Conservation (phyloP, 30 jellyfish, hydroid and myxozoan genomes). For the Hydra vulgaris region DNA sequence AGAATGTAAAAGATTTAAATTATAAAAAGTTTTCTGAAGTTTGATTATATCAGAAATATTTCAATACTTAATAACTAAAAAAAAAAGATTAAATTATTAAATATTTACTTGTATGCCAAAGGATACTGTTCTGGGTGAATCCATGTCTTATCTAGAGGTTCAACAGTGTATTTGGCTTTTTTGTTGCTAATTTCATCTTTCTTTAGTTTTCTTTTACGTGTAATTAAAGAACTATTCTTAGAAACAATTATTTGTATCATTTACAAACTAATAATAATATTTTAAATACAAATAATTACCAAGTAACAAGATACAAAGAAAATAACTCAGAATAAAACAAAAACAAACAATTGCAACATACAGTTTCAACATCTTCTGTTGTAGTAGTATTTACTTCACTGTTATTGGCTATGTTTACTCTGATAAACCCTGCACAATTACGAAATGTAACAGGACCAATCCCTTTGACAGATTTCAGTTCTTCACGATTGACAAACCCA, state of each 20-base stretch:
- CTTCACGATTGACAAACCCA: slow-evolving; percentile 54
- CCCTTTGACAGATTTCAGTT: slow-evolving; percentile 58
- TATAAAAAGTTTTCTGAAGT: background rate
- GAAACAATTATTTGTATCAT: no score
- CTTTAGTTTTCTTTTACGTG: background rate
- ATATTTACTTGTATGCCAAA: slow-evolving; percentile 38
- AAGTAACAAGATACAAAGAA: no score
- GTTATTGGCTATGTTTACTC: slow-evolving; percentile 7
- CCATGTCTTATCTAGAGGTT: slow-evolving; percentile 66
- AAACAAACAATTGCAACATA: background rate
- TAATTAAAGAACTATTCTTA: background rate
- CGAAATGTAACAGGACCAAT: slow-evolving; percentile 52
- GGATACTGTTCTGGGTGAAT: slow-evolving; percentile 77
- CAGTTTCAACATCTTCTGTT: background rate
- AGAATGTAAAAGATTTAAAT: background rate
- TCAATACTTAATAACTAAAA: background rate
- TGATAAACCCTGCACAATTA: slow-evolving; percentile 73
- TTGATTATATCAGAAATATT: background rate
- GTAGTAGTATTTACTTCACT: background rate
- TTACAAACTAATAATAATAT: no score
- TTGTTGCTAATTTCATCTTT: background rate
- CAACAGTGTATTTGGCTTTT: slow-evolving; percentile 4
- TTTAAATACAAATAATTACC: no score
- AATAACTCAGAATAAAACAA: no score
- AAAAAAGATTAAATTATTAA: background rate